phyloP scores from a whole-genome alignment of 2,113 vertebrate genomes.

The Tor tambroides region DNA sequence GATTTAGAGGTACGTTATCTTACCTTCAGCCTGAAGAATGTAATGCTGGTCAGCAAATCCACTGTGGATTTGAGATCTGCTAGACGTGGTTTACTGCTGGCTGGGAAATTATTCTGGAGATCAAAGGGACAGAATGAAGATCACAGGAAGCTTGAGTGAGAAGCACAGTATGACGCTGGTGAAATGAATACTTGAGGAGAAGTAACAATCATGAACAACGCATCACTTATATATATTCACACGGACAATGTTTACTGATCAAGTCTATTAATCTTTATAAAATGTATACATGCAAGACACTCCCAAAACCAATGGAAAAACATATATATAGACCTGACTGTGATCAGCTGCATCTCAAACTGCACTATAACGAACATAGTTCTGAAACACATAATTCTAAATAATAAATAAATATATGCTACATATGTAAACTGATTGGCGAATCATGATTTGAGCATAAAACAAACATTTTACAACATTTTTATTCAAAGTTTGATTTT shows the following conservation, averaged over 20 bases:
- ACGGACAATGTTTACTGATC: neutral
- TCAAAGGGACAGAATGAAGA: conserved; percentile 24
- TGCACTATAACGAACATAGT: neutral
- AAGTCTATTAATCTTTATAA: neutral
- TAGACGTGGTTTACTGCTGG: conserved; percentile 86
- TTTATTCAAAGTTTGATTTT: too few relatives aligned
- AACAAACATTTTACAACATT: neutral
- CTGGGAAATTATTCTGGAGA: conserved; percentile 94
- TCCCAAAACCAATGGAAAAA: neutral
- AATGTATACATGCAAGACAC: neutral
- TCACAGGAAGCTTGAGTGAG: conserved; percentile 7
- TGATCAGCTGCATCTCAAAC: neutral
- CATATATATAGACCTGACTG: neutral
- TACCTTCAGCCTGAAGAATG: conserved; percentile 99
- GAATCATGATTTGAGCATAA: neutral
- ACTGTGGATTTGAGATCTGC: conserved; percentile 94
- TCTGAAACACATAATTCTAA: neutral
- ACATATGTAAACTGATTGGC: neutral
- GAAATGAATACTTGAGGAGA: neutral
- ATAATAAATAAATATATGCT: too few relatives aligned
- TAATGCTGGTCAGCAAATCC: conserved; percentile 98
- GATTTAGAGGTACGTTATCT: neutral
- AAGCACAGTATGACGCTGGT: neutral
- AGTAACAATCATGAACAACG: neutral
- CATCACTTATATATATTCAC: neutral